Evolutionary conservation across 1,140 invertebrate species (phyloP).

Genomic region (Caenorhabditis latens): DNA sequence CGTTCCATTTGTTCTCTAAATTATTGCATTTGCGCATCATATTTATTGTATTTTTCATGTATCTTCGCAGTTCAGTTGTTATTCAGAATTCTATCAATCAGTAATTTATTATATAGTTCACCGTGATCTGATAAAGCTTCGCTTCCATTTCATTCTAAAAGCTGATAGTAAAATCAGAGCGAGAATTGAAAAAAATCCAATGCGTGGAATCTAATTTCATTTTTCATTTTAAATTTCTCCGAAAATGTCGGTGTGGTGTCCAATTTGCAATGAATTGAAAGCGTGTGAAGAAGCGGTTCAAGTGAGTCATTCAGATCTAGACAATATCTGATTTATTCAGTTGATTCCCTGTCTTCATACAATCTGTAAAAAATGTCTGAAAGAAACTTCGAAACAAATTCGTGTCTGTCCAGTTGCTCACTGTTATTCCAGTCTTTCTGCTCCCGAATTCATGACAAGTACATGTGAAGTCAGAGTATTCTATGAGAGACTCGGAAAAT

Average conservation of each 20-base stretch:
- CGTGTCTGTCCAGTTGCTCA: conserved; percentile 52
- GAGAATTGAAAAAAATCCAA: too few relatives aligned
- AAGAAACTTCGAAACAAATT: conserved; percentile 29
- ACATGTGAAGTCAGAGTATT: conserved; percentile 19
- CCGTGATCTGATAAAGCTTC: neutral
- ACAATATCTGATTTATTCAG: conserved; percentile 13
- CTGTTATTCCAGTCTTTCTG: conserved; percentile 63
- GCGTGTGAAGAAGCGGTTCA: conserved; percentile 17
- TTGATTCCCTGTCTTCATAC: conserved; percentile 67
- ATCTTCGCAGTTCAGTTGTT: neutral
- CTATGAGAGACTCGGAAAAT: neutral
- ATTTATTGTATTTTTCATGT: conserved; percentile 47
- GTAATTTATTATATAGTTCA: conserved; percentile 22
- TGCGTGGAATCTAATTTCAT: too few relatives aligned
- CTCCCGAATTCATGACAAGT: conserved; percentile 25
- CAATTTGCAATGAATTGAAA: conserved; percentile 11
- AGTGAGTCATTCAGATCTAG: neutral
- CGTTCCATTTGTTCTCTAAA: conserved; percentile 90
- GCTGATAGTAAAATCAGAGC: neutral
- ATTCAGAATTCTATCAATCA: neutral
- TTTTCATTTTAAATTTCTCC: neutral
- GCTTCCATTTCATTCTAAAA: neutral
- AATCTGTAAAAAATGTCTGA: conserved; percentile 63
- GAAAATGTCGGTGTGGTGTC: conserved; percentile 37
- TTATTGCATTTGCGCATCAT: neutral